Conservation (phyloP, 2,888 invertebrate species). For the Hemaris fuciformis region DNA sequence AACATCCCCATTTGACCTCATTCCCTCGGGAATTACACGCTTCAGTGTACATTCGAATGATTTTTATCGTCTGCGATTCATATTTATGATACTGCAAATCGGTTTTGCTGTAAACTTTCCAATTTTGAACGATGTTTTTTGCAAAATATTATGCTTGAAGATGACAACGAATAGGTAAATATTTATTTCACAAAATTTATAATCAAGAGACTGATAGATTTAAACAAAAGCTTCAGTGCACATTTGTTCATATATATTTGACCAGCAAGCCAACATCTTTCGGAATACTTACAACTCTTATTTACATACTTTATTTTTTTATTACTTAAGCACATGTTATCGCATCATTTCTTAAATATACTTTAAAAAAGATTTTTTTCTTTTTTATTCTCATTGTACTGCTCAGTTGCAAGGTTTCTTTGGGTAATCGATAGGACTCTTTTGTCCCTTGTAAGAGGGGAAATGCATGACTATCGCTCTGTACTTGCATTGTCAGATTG, state of each 20-base stretch:
- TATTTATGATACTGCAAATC: not conserved
- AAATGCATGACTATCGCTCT: not conserved
- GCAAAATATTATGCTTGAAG: not conserved
- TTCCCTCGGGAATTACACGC: constrained; percentile 7
- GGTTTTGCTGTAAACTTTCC: not conserved
- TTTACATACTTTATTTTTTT: too few species aligned
- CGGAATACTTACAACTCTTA: too few species aligned
- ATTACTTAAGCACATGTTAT: too few species aligned
- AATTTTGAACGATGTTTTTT: not conserved
- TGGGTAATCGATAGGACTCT: not conserved
- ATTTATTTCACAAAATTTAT: too few species aligned
- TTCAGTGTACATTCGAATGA: not conserved
- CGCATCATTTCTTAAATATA: too few species aligned
- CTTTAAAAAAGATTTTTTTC: too few species aligned
- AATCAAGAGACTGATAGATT: too few species aligned
- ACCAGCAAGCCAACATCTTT: too few species aligned
- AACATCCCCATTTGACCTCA: constrained; percentile 6
- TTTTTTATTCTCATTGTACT: not conserved
- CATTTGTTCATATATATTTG: too few species aligned
- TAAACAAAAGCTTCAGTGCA: too few species aligned
- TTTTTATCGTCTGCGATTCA: constrained; percentile 2
- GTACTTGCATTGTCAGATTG: not conserved
- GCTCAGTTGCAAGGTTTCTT: not conserved
- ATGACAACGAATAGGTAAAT: too few species aligned
- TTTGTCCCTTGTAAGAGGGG: not conserved